These are phyloP conservation scores for Paratilapia polleni DNA, from an alignment of 2,113 vertebrate species.

Conservation along the genomic window DNA sequence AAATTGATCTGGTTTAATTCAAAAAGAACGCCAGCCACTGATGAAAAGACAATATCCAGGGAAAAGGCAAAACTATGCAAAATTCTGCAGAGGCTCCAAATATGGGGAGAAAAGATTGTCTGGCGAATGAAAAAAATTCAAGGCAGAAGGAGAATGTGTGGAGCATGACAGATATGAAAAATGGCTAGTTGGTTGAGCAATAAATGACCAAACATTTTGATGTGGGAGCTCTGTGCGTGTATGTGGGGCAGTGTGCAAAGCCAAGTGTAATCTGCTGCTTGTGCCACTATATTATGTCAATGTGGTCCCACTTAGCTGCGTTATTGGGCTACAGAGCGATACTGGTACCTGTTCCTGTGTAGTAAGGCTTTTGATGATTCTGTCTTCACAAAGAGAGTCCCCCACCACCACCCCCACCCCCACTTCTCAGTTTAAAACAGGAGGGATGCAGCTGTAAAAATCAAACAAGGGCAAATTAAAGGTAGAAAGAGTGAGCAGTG, in stretches of 20 bases:
- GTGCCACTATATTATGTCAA: slow-evolving; percentile 64
- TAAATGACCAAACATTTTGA: slow-evolving; percentile 76
- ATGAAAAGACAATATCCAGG: slow-evolving; percentile 77
- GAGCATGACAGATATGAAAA: slow-evolving; percentile 78
- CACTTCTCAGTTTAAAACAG: slow-evolving; percentile 48
- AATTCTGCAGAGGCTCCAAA: slow-evolving; percentile 72
- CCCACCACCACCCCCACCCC: neutral
- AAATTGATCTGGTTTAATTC: slow-evolving; percentile 75
- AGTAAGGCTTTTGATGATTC: slow-evolving; percentile 74
- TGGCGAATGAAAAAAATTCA: slow-evolving; percentile 25
- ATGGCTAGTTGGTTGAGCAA: slow-evolving; percentile 68
- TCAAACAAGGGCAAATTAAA: slow-evolving; percentile 62
- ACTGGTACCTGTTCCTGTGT: slow-evolving; percentile 70
- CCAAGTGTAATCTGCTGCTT: slow-evolving; percentile 48
- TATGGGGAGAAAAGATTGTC: slow-evolving; percentile 72
- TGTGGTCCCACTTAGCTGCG: slow-evolving; percentile 74
- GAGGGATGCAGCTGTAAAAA: slow-evolving; percentile 60
- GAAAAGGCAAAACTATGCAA: slow-evolving; percentile 75
- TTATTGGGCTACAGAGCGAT: slow-evolving; percentile 62
- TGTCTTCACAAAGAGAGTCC: slow-evolving; percentile 53
- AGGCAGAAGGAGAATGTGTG: slow-evolving; percentile 56
- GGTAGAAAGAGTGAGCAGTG: slow-evolving; percentile 29
- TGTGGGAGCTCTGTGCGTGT: slow-evolving; percentile 50
- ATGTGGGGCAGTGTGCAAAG: slow-evolving; percentile 20
- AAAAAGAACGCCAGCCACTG: slow-evolving; percentile 68